A percentile compares a stretch with the other conserved stretches of the same genome.
phyloP scores from a whole-genome alignment of 2,113 vertebrate genomes.

The Grus americana region DNA sequence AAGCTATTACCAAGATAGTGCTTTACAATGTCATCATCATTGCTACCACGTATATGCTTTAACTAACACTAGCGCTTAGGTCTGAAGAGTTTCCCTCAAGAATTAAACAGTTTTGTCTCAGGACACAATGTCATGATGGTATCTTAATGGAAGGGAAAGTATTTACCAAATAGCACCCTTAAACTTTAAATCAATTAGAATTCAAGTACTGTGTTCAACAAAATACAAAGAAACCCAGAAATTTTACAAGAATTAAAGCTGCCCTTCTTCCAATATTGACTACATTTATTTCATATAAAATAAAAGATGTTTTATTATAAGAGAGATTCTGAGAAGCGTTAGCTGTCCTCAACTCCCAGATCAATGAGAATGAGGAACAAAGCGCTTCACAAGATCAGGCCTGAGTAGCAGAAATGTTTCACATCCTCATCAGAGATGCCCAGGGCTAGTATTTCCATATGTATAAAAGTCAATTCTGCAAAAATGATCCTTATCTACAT shows the following conservation, averaged over 20 bases:
- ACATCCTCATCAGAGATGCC: not conserved
- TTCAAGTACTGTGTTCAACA: not conserved
- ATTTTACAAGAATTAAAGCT: not conserved
- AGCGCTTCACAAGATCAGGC: not conserved
- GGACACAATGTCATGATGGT: not conserved
- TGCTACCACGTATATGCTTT: not conserved
- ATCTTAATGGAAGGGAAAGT: not conserved
- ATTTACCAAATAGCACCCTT: not conserved
- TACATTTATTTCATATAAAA: not conserved
- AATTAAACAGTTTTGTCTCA: not conserved
- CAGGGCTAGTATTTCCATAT: not conserved
- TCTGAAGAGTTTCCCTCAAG: not conserved
- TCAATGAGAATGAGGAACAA: not conserved
- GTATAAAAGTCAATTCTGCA: not conserved
- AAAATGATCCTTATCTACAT: not conserved
- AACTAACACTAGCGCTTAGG: not conserved
- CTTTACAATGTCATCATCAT: conserved; percentile 2
- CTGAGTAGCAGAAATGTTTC: not conserved
- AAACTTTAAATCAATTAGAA: not conserved
- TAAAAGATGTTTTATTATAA: not conserved
- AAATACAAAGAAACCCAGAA: not conserved
- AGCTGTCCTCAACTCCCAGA: not conserved
- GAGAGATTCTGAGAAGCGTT: not conserved
- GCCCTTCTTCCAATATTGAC: not conserved
- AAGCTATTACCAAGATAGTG: not conserved